phyloP scores from a whole-genome alignment of 2,888 invertebrate species.

The Habroteleia sp. region DNA sequence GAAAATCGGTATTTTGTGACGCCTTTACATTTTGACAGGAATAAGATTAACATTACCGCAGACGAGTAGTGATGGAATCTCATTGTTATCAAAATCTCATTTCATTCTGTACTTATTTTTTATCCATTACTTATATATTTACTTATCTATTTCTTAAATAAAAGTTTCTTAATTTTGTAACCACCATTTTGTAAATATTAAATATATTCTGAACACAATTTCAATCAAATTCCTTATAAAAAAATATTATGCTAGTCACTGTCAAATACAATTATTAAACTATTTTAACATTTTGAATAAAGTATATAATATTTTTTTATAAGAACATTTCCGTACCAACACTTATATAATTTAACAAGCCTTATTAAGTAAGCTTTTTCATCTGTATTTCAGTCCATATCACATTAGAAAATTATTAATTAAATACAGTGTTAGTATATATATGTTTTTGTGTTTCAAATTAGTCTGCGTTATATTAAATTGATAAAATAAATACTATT shows the following conservation, averaged over 20 bases:
- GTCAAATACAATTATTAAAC: too few relatives aligned
- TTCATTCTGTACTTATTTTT: too few relatives aligned
- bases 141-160: too few relatives aligned
- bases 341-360: slow-evolving; percentile 1
- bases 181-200: slow-evolving; percentile 1
- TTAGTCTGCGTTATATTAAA: slow-evolving; percentile 9
- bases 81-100: too few relatives aligned
- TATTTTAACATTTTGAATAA: not conserved
- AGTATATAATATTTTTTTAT: slow-evolving; percentile 10
- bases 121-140: too few relatives aligned
- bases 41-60: too few relatives aligned
- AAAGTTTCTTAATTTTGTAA: slow-evolving; percentile 7
- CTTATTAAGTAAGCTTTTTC: not conserved
- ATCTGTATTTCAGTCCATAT: slow-evolving; percentile 15
- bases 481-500: slow-evolving; percentile 2
- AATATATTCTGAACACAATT: slow-evolving; percentile 39
- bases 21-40: too few relatives aligned
- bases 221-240: slow-evolving; percentile 4
- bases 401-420: slow-evolving; percentile 33
- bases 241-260: slow-evolving; percentile 9
- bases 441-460: slow-evolving; percentile 5
- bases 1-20: too few relatives aligned
- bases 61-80: too few relatives aligned
- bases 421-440: slow-evolving; percentile 9
- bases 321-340: not conserved